Evolutionary conservation across 1,140 invertebrate species (phyloP).

Genomic region (Micrasema longulum): DNA sequence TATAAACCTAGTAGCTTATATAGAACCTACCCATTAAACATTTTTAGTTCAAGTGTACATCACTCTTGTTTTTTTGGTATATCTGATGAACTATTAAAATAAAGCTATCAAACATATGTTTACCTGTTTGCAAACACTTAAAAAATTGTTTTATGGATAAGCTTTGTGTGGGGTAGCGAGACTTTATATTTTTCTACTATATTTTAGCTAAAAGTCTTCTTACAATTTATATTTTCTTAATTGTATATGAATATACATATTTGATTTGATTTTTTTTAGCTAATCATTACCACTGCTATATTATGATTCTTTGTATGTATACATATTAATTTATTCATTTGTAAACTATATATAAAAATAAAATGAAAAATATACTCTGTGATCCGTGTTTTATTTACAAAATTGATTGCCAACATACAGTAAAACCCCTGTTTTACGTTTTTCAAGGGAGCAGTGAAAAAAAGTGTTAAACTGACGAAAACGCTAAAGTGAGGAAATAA

Average conservation of each 20-base stretch:
- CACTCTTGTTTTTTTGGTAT: no score
- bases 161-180: slow-evolving; percentile 11
- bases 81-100: no score
- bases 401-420: neutral
- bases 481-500: no score
- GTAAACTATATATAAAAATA: slow-evolving; percentile 55
- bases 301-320: slow-evolving; percentile 45
- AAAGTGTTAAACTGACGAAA: no score
- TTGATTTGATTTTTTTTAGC: slow-evolving; percentile 42
- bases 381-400: slow-evolving; percentile 3
- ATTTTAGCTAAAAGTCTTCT: neutral
- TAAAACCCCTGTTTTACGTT: no score
- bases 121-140: no score
- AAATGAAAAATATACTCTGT: slow-evolving; percentile 41
- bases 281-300: slow-evolving; percentile 49
- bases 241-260: slow-evolving; percentile 10
- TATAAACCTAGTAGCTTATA: slow-evolving; percentile 25
- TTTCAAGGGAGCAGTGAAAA: no score
- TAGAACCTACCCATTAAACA: neutral
- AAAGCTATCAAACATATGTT: no score
- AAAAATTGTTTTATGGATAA: neutral
- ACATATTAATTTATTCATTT: slow-evolving; percentile 51
- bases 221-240: neutral
- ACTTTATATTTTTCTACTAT: slow-evolving; percentile 1
- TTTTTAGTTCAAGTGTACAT: no score